A percentile compares a stretch with the other conserved stretches of the same genome.
Conservation (phyloP, 2,797 vertebrate species). For the Lepilemur septentrionalis region DNA sequence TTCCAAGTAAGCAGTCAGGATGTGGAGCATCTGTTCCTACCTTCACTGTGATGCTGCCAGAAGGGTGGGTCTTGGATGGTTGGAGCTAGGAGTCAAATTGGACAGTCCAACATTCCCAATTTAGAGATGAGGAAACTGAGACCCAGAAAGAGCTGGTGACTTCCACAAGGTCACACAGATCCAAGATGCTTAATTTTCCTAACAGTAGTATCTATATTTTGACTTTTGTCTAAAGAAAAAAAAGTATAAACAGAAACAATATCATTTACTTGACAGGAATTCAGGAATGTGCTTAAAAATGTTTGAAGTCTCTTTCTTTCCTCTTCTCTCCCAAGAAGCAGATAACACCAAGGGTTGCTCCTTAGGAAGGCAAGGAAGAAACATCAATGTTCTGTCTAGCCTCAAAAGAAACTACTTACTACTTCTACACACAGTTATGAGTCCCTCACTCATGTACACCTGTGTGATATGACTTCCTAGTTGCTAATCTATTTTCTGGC, state of each 20-base stretch:
- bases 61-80: not conserved
- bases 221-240: not conserved
- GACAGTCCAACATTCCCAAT: not conserved
- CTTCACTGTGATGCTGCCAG: not conserved
- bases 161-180: not conserved
- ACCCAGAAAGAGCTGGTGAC: not conserved
- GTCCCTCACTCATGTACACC: not conserved
- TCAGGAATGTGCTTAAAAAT: conserved; percentile 5
- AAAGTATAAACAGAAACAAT: not conserved
- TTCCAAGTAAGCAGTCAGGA: not conserved
- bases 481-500: not conserved
- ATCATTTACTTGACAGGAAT: not conserved
- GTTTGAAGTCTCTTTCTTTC: not conserved
- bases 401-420: not conserved
- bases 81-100: not conserved
- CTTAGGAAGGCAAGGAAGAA: not conserved
- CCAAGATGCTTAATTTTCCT: not conserved
- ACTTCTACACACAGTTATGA: not conserved
- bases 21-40: not conserved
- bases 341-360: not conserved
- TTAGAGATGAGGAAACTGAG: not conserved
- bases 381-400: not conserved
- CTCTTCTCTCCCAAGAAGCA: not conserved
- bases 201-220: not conserved
- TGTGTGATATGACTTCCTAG: not conserved